These are phyloP conservation scores for Agonopterix heracliana DNA, from an alignment of 2,888 invertebrate species.

Conservation along the genomic window DNA sequence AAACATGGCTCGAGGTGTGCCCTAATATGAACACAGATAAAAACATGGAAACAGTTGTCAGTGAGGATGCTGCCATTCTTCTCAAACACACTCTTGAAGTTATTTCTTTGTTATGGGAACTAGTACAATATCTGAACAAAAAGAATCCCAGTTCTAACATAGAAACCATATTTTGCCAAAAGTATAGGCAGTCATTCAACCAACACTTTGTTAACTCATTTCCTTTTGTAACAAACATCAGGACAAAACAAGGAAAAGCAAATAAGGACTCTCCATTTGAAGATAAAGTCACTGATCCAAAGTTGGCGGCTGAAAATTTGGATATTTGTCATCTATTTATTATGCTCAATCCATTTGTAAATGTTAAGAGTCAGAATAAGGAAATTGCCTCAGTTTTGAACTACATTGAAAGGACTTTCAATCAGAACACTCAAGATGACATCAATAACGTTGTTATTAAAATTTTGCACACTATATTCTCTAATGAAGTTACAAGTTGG, in stretches of 20 bases:
- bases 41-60: constrained; percentile 68
- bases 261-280: constrained; percentile 28
- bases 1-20: constrained; percentile 89
- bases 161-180: constrained; percentile 65
- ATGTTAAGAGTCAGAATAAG: constrained; percentile 45
- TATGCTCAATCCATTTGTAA: constrained; percentile 55
- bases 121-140: constrained; percentile 44
- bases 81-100: constrained; percentile 79
- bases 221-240: constrained; percentile 72
- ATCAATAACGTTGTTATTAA: constrained; percentile 42
- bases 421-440: constrained; percentile 34
- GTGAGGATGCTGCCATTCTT: constrained; percentile 78
- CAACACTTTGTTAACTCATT: constrained; percentile 75
- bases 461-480: constrained; percentile 51
- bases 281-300: constrained; percentile 51
- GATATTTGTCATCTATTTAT: constrained; percentile 66
- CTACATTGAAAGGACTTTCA: constrained; percentile 70
- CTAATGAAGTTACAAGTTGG: constrained; percentile 51
- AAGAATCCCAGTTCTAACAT: constrained; percentile 55
- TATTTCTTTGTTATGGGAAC: constrained; percentile 76
- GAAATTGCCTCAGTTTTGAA: constrained; percentile 55
- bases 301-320: constrained; percentile 51
- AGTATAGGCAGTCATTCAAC: constrained; percentile 70
- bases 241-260: constrained; percentile 39
- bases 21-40: constrained; percentile 62